Conservation (phyloP, 2,888 invertebrate species). For the Cryptocheilus praepositus region DNA sequence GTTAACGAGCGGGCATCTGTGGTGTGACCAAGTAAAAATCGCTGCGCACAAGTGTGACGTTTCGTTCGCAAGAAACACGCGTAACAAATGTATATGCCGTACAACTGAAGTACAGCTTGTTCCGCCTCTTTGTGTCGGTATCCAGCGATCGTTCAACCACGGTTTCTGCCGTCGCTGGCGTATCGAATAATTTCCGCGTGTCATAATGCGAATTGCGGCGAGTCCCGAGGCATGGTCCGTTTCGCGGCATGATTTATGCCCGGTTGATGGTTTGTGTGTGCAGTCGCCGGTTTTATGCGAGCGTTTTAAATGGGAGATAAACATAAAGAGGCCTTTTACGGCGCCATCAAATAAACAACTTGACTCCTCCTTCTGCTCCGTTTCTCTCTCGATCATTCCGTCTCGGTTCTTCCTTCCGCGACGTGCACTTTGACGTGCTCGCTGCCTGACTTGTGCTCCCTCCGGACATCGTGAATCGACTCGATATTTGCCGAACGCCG, state of each 20-base stretch:
- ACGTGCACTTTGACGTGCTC: conserved; percentile 13
- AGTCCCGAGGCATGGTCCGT: conserved; percentile 54
- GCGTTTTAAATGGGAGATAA: conserved; percentile 74
- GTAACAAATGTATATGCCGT: too few relatives aligned
- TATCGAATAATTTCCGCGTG: conserved; percentile 4
- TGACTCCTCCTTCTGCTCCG: conserved; percentile 72
- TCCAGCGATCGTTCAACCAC: conserved; percentile 16
- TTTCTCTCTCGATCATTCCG: neutral
- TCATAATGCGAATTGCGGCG: conserved; percentile 44
- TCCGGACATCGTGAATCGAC: conserved; percentile 6
- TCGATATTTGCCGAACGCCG: neutral
- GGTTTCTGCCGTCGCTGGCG: conserved; percentile 6
- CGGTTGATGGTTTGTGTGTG: conserved; percentile 72
- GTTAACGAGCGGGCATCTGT: too few relatives aligned
- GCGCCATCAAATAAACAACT: conserved; percentile 75
- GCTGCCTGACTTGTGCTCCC: neutral
- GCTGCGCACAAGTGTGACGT: too few relatives aligned
- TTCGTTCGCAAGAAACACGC: too few relatives aligned
- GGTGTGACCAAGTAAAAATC: too few relatives aligned
- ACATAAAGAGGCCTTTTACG: conserved; percentile 75
- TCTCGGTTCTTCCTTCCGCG: conserved; percentile 17
- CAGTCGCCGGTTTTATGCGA: conserved; percentile 72
- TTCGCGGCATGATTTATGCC: conserved; percentile 71
- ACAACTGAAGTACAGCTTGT: neutral
- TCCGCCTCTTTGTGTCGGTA: neutral